These are phyloP conservation scores for Sisor rabdophorus DNA, from an alignment of 2,113 vertebrate species.

Conservation along the genomic window DNA sequence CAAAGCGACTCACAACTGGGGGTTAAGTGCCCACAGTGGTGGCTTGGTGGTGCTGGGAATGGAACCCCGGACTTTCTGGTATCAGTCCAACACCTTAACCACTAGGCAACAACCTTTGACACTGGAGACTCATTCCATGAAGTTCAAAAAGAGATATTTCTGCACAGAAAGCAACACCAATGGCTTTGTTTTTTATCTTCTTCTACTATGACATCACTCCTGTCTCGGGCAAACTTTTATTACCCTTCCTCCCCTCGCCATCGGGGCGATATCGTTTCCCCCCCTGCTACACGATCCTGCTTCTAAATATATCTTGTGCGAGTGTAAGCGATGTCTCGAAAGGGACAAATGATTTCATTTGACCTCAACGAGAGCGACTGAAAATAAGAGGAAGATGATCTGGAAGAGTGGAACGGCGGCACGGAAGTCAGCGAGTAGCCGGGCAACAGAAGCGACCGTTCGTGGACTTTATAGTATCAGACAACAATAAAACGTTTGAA, in stretches of 20 bases:
- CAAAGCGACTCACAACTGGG: too few species aligned
- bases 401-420: slow-evolving; percentile 18
- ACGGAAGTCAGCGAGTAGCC: slow-evolving; percentile 36
- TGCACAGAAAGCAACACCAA: background rate
- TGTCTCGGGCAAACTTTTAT: slow-evolving; percentile 1
- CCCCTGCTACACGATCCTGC: slow-evolving; percentile 52
- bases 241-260: background rate
- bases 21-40: too few species aligned
- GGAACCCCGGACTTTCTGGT: too few species aligned
- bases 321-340: slow-evolving; percentile 45
- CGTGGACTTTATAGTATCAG: background rate
- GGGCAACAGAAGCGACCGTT: slow-evolving; percentile 27
- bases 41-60: too few species aligned
- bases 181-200: slow-evolving; percentile 3
- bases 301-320: slow-evolving; percentile 61
- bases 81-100: too few species aligned
- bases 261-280: background rate
- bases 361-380: slow-evolving; percentile 53
- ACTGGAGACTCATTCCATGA: background rate
- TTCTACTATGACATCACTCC: slow-evolving; percentile 55
- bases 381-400: slow-evolving; percentile 42
- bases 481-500: too few species aligned
- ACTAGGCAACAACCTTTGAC: too few species aligned
- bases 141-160: too few species aligned
- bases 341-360: slow-evolving; percentile 35